phyloP scores from a whole-genome alignment of 2,113 vertebrate species.

The Mirza zaza region DNA sequence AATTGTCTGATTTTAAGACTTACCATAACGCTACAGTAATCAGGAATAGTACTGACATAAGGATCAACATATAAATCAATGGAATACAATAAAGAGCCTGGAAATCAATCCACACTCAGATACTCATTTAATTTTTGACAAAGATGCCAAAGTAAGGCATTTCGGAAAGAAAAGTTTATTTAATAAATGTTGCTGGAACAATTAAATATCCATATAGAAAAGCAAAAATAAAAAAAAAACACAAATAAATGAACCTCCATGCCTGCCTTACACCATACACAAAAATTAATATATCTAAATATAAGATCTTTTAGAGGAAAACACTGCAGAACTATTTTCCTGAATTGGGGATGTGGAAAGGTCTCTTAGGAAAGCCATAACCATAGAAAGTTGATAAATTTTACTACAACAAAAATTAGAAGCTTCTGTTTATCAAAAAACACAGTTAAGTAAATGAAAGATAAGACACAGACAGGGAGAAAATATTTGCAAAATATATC shows the following conservation, averaged over 20 bases:
- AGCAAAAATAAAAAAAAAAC: not conserved
- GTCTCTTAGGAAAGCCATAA: not conserved
- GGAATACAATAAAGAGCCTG: not conserved
- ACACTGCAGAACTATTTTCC: not conserved
- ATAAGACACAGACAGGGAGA: not conserved
- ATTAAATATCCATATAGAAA: not conserved
- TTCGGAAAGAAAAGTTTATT: not conserved
- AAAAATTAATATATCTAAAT: not conserved
- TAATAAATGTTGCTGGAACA: not conserved
- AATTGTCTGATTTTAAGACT: constrained; percentile 30
- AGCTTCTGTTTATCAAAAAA: not conserved
- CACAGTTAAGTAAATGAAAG: not conserved
- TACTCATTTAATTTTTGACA: not conserved
- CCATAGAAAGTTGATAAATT: not conserved
- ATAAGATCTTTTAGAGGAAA: not conserved
- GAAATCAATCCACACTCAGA: not conserved
- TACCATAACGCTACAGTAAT: constrained; percentile 4
- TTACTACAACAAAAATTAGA: not conserved
- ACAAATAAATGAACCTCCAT: not conserved
- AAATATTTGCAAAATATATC: not conserved
- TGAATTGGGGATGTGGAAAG: not conserved
- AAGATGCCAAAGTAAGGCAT: not conserved
- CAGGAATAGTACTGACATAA: not conserved
- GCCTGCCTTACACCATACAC: not conserved
- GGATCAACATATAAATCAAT: not conserved